Evolutionary conservation across 2,888 invertebrate genomes (phyloP).

Genomic region (Andrena dorsata): DNA sequence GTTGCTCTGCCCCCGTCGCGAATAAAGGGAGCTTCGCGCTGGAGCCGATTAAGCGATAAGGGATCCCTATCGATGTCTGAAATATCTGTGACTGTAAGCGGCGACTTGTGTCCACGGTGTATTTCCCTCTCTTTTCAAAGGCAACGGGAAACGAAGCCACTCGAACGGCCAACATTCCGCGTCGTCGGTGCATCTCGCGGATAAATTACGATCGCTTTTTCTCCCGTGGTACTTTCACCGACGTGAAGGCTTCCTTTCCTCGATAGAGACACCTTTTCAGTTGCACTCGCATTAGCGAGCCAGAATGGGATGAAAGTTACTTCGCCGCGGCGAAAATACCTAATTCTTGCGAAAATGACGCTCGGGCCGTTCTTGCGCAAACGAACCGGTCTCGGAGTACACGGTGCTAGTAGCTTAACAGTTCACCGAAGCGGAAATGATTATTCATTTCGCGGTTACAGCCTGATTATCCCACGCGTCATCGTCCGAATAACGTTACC

Average conservation of each 20-base stretch:
- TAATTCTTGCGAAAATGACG: neutral
- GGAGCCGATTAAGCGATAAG: neutral
- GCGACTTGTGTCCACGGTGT: neutral
- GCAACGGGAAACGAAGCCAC: constrained; percentile 22
- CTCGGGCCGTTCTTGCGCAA: neutral
- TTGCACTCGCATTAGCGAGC: neutral
- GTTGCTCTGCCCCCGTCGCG: neutral
- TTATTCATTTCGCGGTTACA: neutral
- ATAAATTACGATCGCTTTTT: constrained; percentile 54
- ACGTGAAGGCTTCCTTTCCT: constrained; percentile 6
- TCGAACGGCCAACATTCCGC: constrained; percentile 28
- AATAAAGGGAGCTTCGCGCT: neutral
- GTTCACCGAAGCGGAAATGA: neutral
- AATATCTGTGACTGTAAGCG: neutral
- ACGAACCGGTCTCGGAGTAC: neutral
- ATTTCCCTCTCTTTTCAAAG: constrained; percentile 32
- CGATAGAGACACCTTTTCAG: neutral
- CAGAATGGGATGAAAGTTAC: neutral
- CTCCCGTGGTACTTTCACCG: constrained; percentile 47
- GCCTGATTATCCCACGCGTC: neutral
- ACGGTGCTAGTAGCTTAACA: neutral
- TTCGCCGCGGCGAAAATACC: too few relatives aligned
- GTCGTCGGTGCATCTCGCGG: constrained; percentile 19
- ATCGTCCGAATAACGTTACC: neutral
- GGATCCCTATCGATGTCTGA: neutral